Base-by-base conservation (phyloP, 2,888 invertebrate species). In the Drosophila fulvimacula region DNA sequence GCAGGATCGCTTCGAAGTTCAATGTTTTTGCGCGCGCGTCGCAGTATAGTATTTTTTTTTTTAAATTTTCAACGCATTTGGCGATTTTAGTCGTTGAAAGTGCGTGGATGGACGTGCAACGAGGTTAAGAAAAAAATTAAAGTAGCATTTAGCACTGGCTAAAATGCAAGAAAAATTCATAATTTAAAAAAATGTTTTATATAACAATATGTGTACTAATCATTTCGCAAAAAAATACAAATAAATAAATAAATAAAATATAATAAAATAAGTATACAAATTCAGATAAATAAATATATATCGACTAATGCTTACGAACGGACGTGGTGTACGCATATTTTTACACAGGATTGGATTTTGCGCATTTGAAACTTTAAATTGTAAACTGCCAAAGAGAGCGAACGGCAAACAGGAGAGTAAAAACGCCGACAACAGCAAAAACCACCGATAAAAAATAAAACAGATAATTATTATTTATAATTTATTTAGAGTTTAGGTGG, bases 321-420 rank as follows among this genome's bases (percentile, higher is more conserved):
- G 73, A 83, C 74, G 82, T 73, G 81, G 53, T 21, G 32, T 69
- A 61, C 56, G 73, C 53, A 68, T 21, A 67, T 60, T 79, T 79
- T 63, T 30, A 30, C 17, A 27, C 17, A 17, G n/a, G 10, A 48
- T 76, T 78, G 67, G 84, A 89, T 85, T 85, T 77, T 85, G 84
- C 84, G 84, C 84, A 85, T 61, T 89, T 82, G 48, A 89, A 85
- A 85, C 72, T 85, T 89, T 85, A 85, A 85, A 85, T 49, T 89
- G 75, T 82, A 73, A 83, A 83, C 59, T 69, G 58, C 1, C 53
- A 59, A 55, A 44, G 61, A 69, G 42, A 59, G 63, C 34, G 53
- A 52, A 52, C 13, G 39, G 0, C 11, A 15, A 30, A 19, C 41
- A 55, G 38, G 69, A 78, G 64, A 60, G 61, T n/a, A 48, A 78